These are phyloP conservation scores for Mechanitis messenoides DNA, from an alignment of 2,888 invertebrate species.

Conservation along the genomic window DNA sequence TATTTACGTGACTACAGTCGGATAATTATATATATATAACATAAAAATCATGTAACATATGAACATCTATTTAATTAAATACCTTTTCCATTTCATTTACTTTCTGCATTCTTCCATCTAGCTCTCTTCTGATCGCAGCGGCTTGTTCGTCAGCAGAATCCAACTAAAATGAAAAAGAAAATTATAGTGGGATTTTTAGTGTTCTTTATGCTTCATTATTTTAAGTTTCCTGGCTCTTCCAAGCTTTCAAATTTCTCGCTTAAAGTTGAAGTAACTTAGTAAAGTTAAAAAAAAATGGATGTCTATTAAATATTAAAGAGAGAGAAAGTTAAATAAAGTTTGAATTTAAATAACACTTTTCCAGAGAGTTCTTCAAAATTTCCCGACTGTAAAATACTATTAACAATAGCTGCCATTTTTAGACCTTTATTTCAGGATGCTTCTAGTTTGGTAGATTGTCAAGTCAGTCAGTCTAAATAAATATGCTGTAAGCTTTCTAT, in stretches of 20 bases:
- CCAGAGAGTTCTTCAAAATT: too few species aligned
- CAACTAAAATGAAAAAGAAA: slow-evolving; percentile 78
- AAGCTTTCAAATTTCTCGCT: not conserved
- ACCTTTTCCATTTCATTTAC: slow-evolving; percentile 98
- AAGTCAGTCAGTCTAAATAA: too few species aligned
- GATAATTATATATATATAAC: too few species aligned
- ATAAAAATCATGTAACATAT: not conserved
- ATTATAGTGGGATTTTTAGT: not conserved
- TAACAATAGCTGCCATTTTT: too few species aligned
- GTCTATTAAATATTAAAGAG: not conserved
- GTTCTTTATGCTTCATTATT: not conserved
- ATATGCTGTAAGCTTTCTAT: too few species aligned
- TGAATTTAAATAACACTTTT: too few species aligned
- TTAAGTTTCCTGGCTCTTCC: not conserved
- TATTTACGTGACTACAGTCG: too few species aligned
- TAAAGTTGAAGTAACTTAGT: not conserved
- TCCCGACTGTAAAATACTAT: too few species aligned
- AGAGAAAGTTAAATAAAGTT: too few species aligned
- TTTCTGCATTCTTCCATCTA: slow-evolving; percentile 97
- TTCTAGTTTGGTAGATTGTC: too few species aligned
- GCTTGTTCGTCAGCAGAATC: slow-evolving; percentile 99
- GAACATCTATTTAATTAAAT: slow-evolving; percentile 26
- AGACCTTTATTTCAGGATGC: too few species aligned
- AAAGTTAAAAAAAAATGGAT: not conserved
- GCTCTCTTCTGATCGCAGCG: slow-evolving; percentile 97